These are phyloP conservation scores for cattle (Bos taurus) DNA, from an alignment of 2,113 vertebrate genomes.

Conservation along the genomic window DNA sequence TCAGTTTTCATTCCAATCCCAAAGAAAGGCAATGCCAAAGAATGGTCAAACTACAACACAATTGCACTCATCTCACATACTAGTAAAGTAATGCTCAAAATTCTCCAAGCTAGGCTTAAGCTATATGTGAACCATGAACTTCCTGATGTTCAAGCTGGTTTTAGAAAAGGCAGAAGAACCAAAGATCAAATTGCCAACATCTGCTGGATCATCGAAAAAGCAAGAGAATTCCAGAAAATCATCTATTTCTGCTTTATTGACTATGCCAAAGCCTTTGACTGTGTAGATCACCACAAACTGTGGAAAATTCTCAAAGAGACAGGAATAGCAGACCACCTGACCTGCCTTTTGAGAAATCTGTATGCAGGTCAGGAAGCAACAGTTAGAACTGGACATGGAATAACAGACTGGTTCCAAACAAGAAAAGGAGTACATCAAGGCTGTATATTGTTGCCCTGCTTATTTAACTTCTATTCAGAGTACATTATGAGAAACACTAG, in stretches of 20 bases:
- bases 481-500: neutral
- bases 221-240: neutral
- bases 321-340: neutral
- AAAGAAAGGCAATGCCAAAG: neutral
- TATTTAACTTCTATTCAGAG: neutral
- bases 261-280: neutral
- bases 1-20: neutral
- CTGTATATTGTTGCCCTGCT: neutral
- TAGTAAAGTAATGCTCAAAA: neutral
- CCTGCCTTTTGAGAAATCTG: no score
- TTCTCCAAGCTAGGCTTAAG: neutral
- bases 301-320: neutral
- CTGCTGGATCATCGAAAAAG: accelerated
- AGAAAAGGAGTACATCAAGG: neutral
- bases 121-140: neutral
- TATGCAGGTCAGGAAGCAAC: neutral
- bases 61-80: neutral
- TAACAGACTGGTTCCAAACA: neutral
- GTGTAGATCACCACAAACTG: neutral
- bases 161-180: neutral
- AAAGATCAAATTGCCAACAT: neutral
- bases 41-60: neutral
- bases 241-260: neutral
- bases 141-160: neutral
- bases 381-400: neutral